phyloP scores from a whole-genome alignment of 2,888 invertebrate genomes.

The Mellilla xanthometata region DNA sequence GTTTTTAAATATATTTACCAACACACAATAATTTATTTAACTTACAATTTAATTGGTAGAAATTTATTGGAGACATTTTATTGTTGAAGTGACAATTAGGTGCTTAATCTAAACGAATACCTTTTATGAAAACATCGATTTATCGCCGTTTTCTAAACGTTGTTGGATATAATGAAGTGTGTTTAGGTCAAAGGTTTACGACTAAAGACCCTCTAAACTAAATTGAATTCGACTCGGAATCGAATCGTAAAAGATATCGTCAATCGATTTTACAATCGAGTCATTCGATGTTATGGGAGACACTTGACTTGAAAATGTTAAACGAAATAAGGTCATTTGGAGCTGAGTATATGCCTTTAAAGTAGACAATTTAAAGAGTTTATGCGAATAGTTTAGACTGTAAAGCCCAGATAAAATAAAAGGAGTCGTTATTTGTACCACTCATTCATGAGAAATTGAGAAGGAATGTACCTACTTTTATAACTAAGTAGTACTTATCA shows the following conservation, averaged over 20 bases:
- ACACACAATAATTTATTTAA: no score
- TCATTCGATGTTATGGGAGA: constrained; percentile 44
- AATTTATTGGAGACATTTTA: constrained; percentile 13
- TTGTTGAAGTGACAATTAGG: constrained; percentile 15
- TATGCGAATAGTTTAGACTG: constrained; percentile 1
- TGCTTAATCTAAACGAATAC: constrained; percentile 12
- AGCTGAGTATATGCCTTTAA: constrained; percentile 12
- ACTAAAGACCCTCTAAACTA: constrained; percentile 60
- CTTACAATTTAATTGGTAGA: no score
- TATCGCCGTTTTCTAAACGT: constrained; percentile 42
- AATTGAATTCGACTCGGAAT: constrained; percentile 75
- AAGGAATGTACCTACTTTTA: no score
- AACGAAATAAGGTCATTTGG: constrained; percentile 34
- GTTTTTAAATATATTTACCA: no score
- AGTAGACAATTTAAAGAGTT: constrained; percentile 16
- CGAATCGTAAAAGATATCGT: constrained; percentile 69
- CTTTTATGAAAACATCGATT: constrained; percentile 36
- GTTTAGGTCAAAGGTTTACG: constrained; percentile 73
- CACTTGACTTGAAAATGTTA: constrained; percentile 34
- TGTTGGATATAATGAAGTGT: constrained; percentile 45
- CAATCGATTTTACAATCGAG: constrained; percentile 57
- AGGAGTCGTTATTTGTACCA: no score
- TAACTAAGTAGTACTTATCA: no score
- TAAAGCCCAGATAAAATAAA: no score
- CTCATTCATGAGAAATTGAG: no score